A percentile compares a stretch with the other conserved stretches of the same genome.
Evolutionary conservation across 2,113 vertebrate genomes (phyloP).

Genomic region (Cathartes aura): DNA sequence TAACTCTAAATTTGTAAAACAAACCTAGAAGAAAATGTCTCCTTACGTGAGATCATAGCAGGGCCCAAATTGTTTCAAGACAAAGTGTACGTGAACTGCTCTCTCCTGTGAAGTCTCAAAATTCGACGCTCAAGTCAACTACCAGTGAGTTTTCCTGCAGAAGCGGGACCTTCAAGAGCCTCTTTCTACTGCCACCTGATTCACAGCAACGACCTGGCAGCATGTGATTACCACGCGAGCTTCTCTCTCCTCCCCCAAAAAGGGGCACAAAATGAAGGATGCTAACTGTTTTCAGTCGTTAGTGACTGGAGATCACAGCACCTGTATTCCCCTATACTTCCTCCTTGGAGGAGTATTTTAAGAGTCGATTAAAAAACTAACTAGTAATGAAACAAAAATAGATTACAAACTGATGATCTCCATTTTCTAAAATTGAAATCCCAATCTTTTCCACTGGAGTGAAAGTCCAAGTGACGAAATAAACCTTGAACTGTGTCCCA

Average conservation of each 20-base stretch:
- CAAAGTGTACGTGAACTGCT: fast-evolving
- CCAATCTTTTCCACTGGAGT: neutral
- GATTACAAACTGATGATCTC: neutral
- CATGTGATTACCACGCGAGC: fast-evolving
- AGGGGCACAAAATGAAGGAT: neutral
- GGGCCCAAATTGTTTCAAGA: neutral
- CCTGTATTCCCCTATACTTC: neutral
- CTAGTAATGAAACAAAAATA: neutral
- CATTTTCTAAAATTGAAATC: neutral
- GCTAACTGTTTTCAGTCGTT: neutral
- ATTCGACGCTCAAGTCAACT: neutral
- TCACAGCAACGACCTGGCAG: neutral
- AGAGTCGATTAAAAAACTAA: neutral
- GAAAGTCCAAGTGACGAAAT: constrained; percentile 49
- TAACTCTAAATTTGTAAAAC: neutral
- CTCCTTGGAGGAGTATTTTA: neutral
- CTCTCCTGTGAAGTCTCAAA: neutral
- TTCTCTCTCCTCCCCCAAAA: neutral
- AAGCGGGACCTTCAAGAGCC: neutral
- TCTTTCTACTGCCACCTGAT: neutral
- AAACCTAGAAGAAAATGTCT: neutral
- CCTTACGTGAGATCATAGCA: neutral
- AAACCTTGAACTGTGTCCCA: constrained; percentile 50
- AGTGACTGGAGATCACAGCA: neutral
- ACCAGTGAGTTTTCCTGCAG: neutral